Percentiles rank a stretch among this genome's conserved stretches.
Conservation (phyloP, 2,113 vertebrate genomes). For the Aphyosemion australe region DNA sequence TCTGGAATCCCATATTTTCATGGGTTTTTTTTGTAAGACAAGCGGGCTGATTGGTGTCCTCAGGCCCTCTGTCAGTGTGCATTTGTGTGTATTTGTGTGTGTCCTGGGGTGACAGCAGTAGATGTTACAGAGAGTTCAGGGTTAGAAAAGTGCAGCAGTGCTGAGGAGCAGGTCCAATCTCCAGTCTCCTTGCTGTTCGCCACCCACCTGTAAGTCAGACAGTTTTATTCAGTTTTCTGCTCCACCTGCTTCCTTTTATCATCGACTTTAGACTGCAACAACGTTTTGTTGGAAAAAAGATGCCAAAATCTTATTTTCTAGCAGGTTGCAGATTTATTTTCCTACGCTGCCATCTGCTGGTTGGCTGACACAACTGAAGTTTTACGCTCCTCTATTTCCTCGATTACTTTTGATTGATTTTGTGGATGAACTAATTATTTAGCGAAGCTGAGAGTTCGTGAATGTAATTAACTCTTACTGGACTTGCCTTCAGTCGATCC, state of each 20-base stretch:
- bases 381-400: background rate
- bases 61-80: constrained; percentile 1
- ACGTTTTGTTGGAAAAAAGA: background rate
- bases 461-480: constrained; percentile 3
- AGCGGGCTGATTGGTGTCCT: background rate
- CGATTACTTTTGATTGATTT: background rate
- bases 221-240: constrained; percentile 5
- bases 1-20: background rate
- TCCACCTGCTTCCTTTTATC: background rate
- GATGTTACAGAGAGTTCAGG: constrained; percentile 58
- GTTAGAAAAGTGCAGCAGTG: constrained; percentile 68
- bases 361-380: constrained; percentile 4
- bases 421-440: background rate
- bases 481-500: constrained; percentile 75
- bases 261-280: background rate
- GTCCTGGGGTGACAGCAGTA: constrained; percentile 36
- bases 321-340: background rate
- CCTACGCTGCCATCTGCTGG: constrained; percentile 63
- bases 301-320: no score
- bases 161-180: no score
- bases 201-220: constrained; percentile 70
- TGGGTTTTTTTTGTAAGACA: no score
- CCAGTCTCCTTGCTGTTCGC: constrained; percentile 44
- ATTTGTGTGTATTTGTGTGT: constrained; percentile 43
- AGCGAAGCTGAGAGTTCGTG: background rate